Conservation (phyloP, 1,140 invertebrate species). For the Acromyrmex heyeri region DNA sequence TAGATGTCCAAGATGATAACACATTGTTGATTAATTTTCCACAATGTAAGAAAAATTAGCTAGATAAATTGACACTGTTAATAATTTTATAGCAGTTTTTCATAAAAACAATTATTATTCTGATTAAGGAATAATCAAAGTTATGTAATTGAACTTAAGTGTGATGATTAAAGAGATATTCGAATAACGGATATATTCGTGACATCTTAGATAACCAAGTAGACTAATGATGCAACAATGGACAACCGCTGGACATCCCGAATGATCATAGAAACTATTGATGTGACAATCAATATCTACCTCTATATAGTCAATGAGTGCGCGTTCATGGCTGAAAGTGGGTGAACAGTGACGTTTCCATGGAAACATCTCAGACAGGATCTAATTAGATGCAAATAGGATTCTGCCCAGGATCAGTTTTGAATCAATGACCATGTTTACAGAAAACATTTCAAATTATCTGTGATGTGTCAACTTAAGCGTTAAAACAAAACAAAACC, state of each 20-base stretch:
- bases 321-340: constrained; percentile 39
- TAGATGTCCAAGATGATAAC: too few relatives aligned
- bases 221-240: constrained; percentile 54
- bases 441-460: constrained; percentile 1
- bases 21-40: constrained; percentile 9
- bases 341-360: constrained; percentile 30
- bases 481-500: constrained; percentile 1
- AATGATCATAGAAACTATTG: constrained; percentile 53
- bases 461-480: background rate
- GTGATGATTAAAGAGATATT: background rate
- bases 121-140: background rate
- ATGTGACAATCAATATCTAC: constrained; percentile 47
- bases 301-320: constrained; percentile 41
- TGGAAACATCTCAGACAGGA: constrained; percentile 40
- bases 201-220: constrained; percentile 16
- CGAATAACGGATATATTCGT: background rate
- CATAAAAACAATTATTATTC: background rate
- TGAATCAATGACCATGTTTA: constrained; percentile 42
- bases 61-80: background rate
- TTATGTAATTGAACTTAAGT: background rate
- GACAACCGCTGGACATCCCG: constrained; percentile 31
- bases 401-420: background rate
- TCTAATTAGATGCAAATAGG: constrained; percentile 51
- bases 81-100: constrained; percentile 5
- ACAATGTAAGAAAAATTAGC: background rate